Evolutionary conservation across 2,888 invertebrate species (phyloP), one percentile per base, ranked within the genome.

Genomic region (Drosophila vallismaia): DNA sequence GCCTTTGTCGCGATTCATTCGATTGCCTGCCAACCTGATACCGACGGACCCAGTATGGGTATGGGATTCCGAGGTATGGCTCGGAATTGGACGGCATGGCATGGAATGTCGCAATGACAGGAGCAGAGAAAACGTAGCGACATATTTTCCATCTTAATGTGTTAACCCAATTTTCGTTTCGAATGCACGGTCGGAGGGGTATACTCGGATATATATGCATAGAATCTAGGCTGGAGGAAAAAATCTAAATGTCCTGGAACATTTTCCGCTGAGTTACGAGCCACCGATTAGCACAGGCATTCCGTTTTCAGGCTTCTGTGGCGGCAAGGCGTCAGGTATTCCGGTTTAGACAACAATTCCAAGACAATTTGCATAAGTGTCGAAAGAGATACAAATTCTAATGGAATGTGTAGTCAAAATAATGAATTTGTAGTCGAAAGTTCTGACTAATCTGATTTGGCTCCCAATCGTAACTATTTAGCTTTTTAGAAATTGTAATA

Each of bases 1-100:
- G 81, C 74, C 85, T 86, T 84, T 82, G 86, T 82, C 84, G 87
- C 82, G 74, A 76, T 83, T 76, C 70, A 75, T 78, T 84, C 87
- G 77, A 85, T 78, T 87, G 77, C 86, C 74, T 87, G 79, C 84
- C 74, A 84, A 70, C 58, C 73, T 75, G 77, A 72, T 74, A 70
- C 64, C 64, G 50, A 58, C 28, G 19, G 19, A 19, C 19, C 19
- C 19, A 19, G 19, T 19, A 19, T 19, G 6, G 49, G 49, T 50
- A 55, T 33, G 40, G 45, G 49, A 60, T 6, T n/a, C 42, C 12
- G 24, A 29, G 31, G 28, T 14, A 36, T 8, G 48, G 49, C 48
- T 36, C 26, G 55, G 8, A 14, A 46, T 7, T 38, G 14, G 44
- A 55, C n/a, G 14, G 36, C 31, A 29, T 52, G 33, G 46, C 44